A percentile compares a stretch with the other conserved stretches of the same genome.
These are phyloP conservation scores for Pampus argenteus DNA, from an alignment of 2,797 vertebrate species.

Conservation along the genomic window DNA sequence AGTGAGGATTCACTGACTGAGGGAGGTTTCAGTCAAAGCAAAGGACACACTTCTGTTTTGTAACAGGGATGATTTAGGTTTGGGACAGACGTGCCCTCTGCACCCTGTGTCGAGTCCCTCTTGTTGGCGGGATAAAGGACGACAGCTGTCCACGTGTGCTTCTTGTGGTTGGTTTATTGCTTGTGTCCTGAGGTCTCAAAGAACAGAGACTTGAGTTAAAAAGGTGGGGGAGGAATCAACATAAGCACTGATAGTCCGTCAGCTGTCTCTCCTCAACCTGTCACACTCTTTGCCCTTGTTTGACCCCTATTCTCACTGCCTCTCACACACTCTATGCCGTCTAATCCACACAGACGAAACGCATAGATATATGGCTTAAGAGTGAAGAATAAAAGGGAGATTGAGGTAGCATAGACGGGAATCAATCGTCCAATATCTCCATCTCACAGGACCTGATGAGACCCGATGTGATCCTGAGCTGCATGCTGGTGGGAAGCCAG, in stretches of 20 bases:
- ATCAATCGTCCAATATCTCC: not conserved
- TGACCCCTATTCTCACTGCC: not conserved
- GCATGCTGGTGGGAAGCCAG: not conserved
- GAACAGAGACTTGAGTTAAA: conserved; percentile 43
- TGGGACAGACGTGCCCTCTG: conserved; percentile 65
- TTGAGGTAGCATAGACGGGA: not conserved
- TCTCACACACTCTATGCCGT: not conserved
- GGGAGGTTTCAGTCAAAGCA: conserved; percentile 30
- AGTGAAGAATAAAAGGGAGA: not conserved
- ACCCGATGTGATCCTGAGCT: not conserved
- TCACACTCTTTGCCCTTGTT: conserved; percentile 24
- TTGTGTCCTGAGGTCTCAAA: conserved; percentile 56
- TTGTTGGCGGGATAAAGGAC: conserved; percentile 71
- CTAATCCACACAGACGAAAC: not conserved
- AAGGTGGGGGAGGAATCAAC: conserved; percentile 43
- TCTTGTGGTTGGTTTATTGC: conserved; percentile 70
- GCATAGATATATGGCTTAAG: not conserved
- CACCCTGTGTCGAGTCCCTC: conserved; percentile 58
- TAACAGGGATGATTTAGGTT: conserved; percentile 62
- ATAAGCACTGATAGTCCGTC: conserved; percentile 35
- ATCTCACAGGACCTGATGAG: not conserved
- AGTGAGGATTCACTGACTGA: conserved; percentile 3
- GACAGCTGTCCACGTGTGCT: conserved; percentile 60
- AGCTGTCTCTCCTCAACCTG: conserved; percentile 46
- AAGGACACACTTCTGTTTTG: conserved; percentile 47